Evolutionary conservation across 2,888 invertebrate species (phyloP).

Genomic region (Sphecodes monilicornis): DNA sequence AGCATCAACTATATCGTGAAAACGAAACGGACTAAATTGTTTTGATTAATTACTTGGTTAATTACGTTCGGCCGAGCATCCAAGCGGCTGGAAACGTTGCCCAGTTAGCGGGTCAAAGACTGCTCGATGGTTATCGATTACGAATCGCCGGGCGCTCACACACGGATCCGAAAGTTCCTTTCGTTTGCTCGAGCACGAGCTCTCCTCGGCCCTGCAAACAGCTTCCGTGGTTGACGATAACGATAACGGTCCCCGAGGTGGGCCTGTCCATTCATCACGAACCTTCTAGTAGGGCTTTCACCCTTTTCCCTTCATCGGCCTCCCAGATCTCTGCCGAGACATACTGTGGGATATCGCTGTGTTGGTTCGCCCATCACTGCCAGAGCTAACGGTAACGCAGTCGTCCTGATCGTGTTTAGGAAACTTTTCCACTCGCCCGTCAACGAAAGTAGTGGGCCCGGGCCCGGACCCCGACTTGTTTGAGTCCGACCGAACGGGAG

Average conservation of each 20-base stretch:
- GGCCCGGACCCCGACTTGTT: not conserved
- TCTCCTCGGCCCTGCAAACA: not conserved
- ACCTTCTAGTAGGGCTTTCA: slow-evolving; percentile 61
- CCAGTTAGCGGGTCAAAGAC: slow-evolving; percentile 8
- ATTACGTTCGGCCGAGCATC: not conserved
- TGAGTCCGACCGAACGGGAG: slow-evolving; percentile 60
- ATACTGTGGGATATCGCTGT: not conserved
- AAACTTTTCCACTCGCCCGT: slow-evolving; percentile 74
- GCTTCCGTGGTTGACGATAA: slow-evolving; percentile 53
- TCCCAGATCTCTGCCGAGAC: not conserved
- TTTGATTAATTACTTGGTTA: not conserved
- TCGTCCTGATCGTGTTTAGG: slow-evolving; percentile 76
- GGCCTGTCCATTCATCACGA: slow-evolving; percentile 66
- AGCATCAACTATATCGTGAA: not conserved
- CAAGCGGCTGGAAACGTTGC: not conserved
- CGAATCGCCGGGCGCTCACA: not conserved
- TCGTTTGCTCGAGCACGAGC: not conserved
- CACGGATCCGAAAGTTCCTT: slow-evolving; percentile 39
- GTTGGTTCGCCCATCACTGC: slow-evolving; percentile 31
- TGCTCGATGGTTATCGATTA: not conserved
- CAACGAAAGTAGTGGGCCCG: slow-evolving; percentile 69
- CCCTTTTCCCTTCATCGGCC: slow-evolving; percentile 35
- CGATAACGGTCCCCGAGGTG: slow-evolving; percentile 65
- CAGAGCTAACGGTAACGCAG: slow-evolving; percentile 72
- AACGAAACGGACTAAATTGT: not conserved